These are phyloP conservation scores for Cataglyphis albicans DNA, from an alignment of 2,888 invertebrate genomes.

Conservation along the genomic window DNA sequence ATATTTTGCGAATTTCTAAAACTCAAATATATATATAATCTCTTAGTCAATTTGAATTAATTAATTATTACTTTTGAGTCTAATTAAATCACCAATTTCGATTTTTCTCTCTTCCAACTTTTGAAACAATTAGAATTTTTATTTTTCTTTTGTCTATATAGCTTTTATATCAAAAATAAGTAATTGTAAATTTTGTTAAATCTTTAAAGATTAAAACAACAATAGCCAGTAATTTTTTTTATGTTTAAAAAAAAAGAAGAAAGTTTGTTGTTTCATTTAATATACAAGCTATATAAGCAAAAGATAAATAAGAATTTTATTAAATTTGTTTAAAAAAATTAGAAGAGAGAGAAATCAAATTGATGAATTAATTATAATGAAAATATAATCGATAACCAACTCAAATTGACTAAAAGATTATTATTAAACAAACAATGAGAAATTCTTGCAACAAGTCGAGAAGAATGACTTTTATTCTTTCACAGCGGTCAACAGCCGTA, in stretches of 20 bases:
- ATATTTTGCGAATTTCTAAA: neutral
- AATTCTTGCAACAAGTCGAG: slow-evolving; percentile 33
- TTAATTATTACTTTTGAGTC: neutral
- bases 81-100: neutral
- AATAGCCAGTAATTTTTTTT: too few species aligned
- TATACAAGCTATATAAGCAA: neutral
- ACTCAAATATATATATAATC: neutral
- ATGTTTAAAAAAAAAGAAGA: too few species aligned
- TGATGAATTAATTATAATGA: neutral
- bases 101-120: neutral
- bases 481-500: slow-evolving; percentile 36
- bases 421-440: slow-evolving; percentile 12
- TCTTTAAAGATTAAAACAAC: too few species aligned
- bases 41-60: neutral
- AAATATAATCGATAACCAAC: neutral
- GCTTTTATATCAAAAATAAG: neutral
- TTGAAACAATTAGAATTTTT: neutral
- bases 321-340: neutral
- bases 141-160: neutral
- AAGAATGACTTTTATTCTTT: slow-evolving; percentile 42
- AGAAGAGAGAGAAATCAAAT: neutral
- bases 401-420: neutral
- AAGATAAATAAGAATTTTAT: neutral
- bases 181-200: too few species aligned
- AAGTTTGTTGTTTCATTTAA: neutral